phyloP scores from a whole-genome alignment of 2,113 vertebrate species.

The Octodon degus region DNA sequence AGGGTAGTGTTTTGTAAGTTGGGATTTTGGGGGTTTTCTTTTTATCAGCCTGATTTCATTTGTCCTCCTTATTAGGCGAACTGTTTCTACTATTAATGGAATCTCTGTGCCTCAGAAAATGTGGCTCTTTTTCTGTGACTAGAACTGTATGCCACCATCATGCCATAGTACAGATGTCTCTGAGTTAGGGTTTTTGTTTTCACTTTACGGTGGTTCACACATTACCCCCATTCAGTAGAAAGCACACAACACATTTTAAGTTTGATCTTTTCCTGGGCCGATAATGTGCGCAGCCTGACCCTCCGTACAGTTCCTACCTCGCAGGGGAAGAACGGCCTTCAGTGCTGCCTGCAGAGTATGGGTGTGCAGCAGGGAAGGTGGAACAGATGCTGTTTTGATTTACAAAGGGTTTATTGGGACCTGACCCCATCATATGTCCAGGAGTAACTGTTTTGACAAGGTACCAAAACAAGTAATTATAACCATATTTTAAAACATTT shows the following conservation, averaged over 20 bases:
- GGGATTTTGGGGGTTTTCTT: not conserved
- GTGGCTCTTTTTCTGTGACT: not conserved
- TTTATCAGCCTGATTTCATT: not conserved
- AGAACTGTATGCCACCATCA: not conserved
- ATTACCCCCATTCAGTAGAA: not conserved
- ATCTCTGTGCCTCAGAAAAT: not conserved
- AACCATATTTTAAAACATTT: not conserved
- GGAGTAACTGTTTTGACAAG: not conserved
- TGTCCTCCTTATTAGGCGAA: not conserved
- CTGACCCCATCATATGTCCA: not conserved
- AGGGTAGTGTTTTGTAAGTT: not conserved
- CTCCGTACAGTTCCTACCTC: not conserved
- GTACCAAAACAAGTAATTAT: not conserved
- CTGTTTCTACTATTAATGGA: not conserved
- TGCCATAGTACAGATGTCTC: not conserved
- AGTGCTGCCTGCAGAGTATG: not conserved
- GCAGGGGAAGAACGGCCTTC: not conserved
- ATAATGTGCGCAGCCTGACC: not conserved
- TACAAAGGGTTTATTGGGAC: not conserved
- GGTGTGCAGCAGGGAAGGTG: accelerated
- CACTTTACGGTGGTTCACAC: not conserved
- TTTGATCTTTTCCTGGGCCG: not conserved
- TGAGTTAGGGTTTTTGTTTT: not conserved
- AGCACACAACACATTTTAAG: not conserved
- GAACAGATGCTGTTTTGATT: not conserved